A percentile compares a stretch with the other conserved stretches of the same genome.
Conservation (phyloP, 2,797 vertebrate species). For the Coracias cyanogaster region DNA sequence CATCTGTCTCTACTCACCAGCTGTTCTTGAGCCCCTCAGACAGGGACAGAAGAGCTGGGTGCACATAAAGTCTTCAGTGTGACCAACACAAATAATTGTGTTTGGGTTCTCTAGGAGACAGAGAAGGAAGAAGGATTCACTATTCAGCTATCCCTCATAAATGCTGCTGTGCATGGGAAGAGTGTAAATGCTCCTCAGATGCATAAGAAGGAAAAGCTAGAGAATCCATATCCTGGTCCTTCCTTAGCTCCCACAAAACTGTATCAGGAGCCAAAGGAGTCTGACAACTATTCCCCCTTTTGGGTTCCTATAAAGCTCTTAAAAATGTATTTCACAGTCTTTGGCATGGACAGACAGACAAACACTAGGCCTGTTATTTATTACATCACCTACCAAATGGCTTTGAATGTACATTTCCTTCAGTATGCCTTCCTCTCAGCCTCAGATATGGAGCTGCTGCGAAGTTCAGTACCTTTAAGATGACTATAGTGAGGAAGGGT, state of each 20-base stretch:
- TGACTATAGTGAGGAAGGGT: neutral
- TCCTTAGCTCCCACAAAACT: neutral
- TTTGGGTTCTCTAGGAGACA: neutral
- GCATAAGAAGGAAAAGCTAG: neutral
- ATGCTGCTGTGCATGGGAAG: neutral
- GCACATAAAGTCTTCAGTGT: neutral
- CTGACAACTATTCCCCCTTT: neutral
- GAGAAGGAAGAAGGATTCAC: neutral
- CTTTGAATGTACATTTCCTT: neutral
- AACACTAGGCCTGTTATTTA: neutral
- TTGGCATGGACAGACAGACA: neutral
- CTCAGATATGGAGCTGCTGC: neutral
- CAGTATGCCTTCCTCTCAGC: neutral
- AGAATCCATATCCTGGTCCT: neutral
- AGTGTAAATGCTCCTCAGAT: neutral
- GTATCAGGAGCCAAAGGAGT: neutral
- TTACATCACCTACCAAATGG: neutral
- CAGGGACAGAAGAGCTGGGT: neutral
- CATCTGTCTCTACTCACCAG: conserved; percentile 25
- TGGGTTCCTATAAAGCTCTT: neutral
- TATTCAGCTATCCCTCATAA: neutral
- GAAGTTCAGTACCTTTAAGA: conserved; percentile 14
- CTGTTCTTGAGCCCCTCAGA: neutral
- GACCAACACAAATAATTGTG: neutral
- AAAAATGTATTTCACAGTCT: neutral